Percentiles rank a stretch among this genome's conserved stretches.
Evolutionary conservation across 2,113 vertebrate species (phyloP).

Genomic region (Orycteropus afer): DNA sequence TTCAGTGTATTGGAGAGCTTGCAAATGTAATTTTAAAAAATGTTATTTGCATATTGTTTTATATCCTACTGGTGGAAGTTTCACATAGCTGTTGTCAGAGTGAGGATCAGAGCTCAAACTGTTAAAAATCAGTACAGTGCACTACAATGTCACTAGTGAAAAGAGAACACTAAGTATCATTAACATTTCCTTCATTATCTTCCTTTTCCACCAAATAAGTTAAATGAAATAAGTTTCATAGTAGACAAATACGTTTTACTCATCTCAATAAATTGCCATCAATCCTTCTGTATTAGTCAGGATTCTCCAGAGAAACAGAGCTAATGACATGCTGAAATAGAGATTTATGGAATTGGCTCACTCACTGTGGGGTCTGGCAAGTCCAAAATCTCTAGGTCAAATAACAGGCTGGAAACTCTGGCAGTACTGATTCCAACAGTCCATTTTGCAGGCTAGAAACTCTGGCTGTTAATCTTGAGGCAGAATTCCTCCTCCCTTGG

Average conservation of each 20-base stretch:
- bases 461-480: no score
- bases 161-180: neutral
- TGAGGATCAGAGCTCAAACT: constrained; percentile 1
- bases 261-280: neutral
- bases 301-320: no score
- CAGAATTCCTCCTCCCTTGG: no score
- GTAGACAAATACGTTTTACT: neutral
- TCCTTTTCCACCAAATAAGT: neutral
- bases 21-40: neutral
- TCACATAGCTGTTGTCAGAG: neutral
- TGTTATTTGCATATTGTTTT: neutral
- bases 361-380: no score
- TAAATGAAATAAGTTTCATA: constrained; percentile 12
- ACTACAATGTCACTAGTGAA: neutral
- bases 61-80: neutral
- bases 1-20: neutral
- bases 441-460: no score
- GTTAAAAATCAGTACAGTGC: neutral
- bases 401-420: no score
- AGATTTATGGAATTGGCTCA: no score
- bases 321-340: no score
- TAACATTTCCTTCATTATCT: neutral
- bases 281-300: no score
- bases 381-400: no score
- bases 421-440: no score